These are phyloP conservation scores for Bimastos eiseni DNA, from an alignment of 2,888 invertebrate genomes.

Conservation along the genomic window DNA sequence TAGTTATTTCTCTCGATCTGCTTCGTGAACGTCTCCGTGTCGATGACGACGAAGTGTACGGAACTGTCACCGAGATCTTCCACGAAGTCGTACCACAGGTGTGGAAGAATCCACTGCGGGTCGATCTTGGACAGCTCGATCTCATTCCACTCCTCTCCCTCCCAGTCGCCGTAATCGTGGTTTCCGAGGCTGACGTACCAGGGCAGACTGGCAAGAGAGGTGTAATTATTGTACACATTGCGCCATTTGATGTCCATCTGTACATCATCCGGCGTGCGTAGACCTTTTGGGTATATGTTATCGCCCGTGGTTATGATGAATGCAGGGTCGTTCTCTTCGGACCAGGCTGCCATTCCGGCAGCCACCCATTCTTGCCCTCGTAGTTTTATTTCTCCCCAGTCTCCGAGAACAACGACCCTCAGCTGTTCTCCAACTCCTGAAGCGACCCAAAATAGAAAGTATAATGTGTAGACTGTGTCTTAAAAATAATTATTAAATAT, in stretches of 20 bases:
- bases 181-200: constrained; percentile 39
- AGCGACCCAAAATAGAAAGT: not conserved
- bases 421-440: constrained; percentile 8
- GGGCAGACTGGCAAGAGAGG: constrained; percentile 24
- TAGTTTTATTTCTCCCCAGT: constrained; percentile 31
- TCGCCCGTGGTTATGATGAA: constrained; percentile 36
- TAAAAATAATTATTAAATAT: too few relatives aligned
- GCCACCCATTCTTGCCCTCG: constrained; percentile 30
- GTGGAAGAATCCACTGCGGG: constrained; percentile 31
- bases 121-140: constrained; percentile 30
- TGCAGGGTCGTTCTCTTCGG: constrained; percentile 28
- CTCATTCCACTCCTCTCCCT: constrained; percentile 37
- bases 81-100: constrained; percentile 32
- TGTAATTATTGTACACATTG: constrained; percentile 31
- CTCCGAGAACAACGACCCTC: constrained; percentile 31
- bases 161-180: constrained; percentile 36
- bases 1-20: constrained; percentile 30
- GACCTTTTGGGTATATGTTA: constrained; percentile 37
- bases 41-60: constrained; percentile 31
- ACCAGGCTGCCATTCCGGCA: constrained; percentile 29
- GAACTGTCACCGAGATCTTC: constrained; percentile 13
- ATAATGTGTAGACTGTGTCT: too few relatives aligned
- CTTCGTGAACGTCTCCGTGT: constrained; percentile 32
- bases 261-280: constrained; percentile 15
- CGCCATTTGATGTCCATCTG: constrained; percentile 34